Evolutionary conservation across 2,888 invertebrate species (phyloP).

Genomic region (Nephrotoma guestfalica): DNA sequence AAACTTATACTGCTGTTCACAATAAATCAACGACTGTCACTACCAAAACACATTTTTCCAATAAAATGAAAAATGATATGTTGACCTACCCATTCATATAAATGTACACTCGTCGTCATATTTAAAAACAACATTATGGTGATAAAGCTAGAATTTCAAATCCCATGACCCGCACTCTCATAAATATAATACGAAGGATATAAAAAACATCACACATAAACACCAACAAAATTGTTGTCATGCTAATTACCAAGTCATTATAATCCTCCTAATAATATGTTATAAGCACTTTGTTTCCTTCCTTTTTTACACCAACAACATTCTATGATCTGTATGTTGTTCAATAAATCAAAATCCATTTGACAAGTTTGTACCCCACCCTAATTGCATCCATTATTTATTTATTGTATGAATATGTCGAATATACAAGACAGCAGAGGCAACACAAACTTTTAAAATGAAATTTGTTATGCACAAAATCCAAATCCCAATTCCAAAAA

Average conservation of each 20-base stretch:
- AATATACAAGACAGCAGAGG: not conserved
- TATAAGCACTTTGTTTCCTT: not conserved
- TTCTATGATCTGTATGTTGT: not conserved
- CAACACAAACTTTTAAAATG: not conserved
- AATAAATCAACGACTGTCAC: not conserved
- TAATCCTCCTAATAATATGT: not conserved
- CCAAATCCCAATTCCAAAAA: not conserved
- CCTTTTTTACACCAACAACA: not conserved
- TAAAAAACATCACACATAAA: not conserved
- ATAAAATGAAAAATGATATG: not conserved
- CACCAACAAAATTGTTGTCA: not conserved
- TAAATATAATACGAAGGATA: not conserved
- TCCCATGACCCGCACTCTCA: not conserved
- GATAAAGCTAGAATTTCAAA: not conserved
- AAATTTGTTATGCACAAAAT: not conserved
- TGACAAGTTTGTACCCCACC: not conserved
- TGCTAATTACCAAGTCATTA: not conserved
- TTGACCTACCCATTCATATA: not conserved
- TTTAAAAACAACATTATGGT: not conserved
- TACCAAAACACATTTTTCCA: not conserved
- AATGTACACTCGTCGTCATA: not conserved
- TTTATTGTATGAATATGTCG: not conserved
- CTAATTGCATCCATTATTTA: not conserved
- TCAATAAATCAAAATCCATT: not conserved
- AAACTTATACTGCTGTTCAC: not conserved